These are phyloP conservation scores for Dendroctonus valens DNA, from an alignment of 1,140 invertebrate species.

Conservation along the genomic window DNA sequence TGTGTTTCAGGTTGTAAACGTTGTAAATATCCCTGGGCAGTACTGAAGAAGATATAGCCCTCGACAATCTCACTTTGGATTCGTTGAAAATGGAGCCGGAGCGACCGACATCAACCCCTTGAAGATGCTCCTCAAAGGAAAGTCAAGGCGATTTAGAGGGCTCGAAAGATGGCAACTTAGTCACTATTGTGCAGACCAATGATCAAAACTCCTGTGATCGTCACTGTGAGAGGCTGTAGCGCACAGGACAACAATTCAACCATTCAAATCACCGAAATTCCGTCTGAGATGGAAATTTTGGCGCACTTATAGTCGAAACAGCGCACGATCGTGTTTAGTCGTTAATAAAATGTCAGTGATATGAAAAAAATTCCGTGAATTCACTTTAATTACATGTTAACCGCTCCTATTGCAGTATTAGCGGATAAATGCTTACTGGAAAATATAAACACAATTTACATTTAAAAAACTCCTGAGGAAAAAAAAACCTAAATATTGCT, in stretches of 20 bases:
- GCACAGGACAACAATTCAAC: constrained; percentile 49
- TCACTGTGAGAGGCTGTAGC: constrained; percentile 60
- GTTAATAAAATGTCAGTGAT: constrained; percentile 1
- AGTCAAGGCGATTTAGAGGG: constrained; percentile 45
- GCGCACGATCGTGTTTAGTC: constrained; percentile 3
- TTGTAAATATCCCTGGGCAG: constrained; percentile 46
- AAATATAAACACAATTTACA: too few species aligned
- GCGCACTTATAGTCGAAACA: constrained; percentile 59
- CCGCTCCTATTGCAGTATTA: too few species aligned
- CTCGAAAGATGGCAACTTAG: constrained; percentile 62
- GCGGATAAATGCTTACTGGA: too few species aligned
- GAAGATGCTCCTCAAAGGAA: constrained; percentile 47
- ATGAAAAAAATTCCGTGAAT: background rate
- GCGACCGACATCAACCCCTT: constrained; percentile 41
- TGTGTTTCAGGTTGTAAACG: constrained; percentile 40
- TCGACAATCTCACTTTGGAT: constrained; percentile 49
- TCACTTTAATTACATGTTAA: too few species aligned
- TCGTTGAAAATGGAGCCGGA: constrained; percentile 48
- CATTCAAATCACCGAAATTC: constrained; percentile 47
- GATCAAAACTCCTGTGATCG: constrained; percentile 62
- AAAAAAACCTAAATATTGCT: too few species aligned
- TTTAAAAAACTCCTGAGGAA: too few species aligned
- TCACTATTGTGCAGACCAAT: constrained; percentile 70
- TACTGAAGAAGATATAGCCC: constrained; percentile 47
- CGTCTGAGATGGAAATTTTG: constrained; percentile 64